A percentile compares a stretch with the other conserved stretches of the same genome.
Evolutionary conservation across 2,888 invertebrate species (phyloP).

Genomic region (Hydroisotoma schaefferi): DNA sequence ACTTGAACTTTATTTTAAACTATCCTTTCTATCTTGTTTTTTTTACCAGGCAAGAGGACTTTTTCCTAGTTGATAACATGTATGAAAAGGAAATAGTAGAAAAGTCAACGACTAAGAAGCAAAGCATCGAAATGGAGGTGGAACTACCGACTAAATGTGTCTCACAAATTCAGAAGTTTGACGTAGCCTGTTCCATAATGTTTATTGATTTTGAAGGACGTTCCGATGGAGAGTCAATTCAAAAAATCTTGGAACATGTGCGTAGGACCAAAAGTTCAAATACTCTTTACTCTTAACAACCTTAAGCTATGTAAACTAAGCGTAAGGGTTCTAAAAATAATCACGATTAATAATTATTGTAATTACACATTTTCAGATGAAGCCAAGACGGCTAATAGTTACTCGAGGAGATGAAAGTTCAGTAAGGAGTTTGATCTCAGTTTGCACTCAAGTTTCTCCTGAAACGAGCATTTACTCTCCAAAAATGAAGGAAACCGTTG

Average conservation of each 20-base stretch:
- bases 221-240: conserved; percentile 61
- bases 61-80: conserved; percentile 65
- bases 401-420: conserved; percentile 70
- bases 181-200: conserved; percentile 78
- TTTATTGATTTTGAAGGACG: conserved; percentile 96
- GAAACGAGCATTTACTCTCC: conserved; percentile 77
- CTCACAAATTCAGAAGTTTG: conserved; percentile 66
- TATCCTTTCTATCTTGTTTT: conserved; percentile 67
- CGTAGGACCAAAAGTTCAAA: conserved; percentile 37
- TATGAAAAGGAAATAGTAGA: conserved; percentile 61
- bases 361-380: conserved; percentile 54
- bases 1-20: conserved; percentile 58
- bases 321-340: not conserved
- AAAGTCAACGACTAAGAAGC: conserved; percentile 15
- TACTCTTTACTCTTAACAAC: too few species aligned
- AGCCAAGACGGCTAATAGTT: conserved; percentile 75
- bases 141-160: conserved; percentile 92
- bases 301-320: not conserved
- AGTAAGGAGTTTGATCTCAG: conserved; percentile 65
- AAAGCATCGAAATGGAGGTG: conserved; percentile 53
- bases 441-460: conserved; percentile 64
- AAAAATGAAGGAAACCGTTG: conserved; percentile 74
- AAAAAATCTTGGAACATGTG: conserved; percentile 69
- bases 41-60: conserved; percentile 57
- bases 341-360: conserved; percentile 12